Conservation (phyloP, 2,888 invertebrate species). For the Caenorhabditis panamensis region DNA sequence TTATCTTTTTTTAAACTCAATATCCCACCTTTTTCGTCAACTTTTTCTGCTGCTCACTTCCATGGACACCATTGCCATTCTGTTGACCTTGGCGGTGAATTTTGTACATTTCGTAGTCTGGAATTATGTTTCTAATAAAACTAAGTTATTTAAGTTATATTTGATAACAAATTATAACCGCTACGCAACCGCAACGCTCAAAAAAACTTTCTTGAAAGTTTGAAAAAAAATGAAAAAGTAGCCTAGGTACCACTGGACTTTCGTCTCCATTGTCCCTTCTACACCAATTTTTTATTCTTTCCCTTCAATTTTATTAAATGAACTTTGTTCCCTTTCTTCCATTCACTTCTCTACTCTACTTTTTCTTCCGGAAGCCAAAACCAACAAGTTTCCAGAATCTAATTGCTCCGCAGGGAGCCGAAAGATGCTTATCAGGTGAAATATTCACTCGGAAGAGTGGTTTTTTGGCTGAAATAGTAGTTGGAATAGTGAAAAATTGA, state of each 20-base stretch:
- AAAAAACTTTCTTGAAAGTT: no score
- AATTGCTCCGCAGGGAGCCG: slow-evolving; percentile 22
- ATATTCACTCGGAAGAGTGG: not conserved
- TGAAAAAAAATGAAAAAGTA: no score
- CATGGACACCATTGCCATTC: slow-evolving; percentile 21
- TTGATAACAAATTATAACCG: no score
- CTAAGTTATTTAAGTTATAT: not conserved
- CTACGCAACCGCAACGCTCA: no score
- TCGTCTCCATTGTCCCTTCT: no score
- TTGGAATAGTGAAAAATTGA: not conserved
- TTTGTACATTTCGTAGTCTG: slow-evolving; percentile 72
- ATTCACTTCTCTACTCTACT: no score
- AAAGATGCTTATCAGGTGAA: slow-evolving; percentile 31
- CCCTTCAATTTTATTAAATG: not conserved
- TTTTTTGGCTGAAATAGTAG: not conserved
- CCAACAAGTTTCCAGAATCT: not conserved
- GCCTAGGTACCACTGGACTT: no score
- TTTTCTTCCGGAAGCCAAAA: not conserved
- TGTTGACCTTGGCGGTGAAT: slow-evolving; percentile 68
- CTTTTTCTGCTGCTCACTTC: slow-evolving; percentile 43
- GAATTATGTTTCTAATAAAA: slow-evolving; percentile 27
- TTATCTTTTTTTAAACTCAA: no score
- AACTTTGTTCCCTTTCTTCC: slow-evolving; percentile 7
- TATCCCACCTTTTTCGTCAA: slow-evolving; percentile 43
- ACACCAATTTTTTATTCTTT: not conserved